Base-by-base conservation (phyloP, 2,113 vertebrate species). In the Bambusicola thoracicus region DNA sequence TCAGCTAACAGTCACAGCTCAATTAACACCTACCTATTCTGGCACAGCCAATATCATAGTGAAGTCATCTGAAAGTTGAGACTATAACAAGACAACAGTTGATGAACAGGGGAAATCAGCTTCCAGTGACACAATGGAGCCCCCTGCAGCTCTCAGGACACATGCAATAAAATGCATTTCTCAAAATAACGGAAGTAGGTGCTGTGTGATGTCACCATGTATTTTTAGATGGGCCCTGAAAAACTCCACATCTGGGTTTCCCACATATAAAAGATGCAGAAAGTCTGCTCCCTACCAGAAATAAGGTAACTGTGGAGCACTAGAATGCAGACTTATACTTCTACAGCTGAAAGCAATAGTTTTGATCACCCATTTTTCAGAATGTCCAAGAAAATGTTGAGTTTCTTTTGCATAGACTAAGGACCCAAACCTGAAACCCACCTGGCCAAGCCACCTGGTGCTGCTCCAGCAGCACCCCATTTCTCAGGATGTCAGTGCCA, bases 231-330 rank as follows among this genome's bases (percentile, higher is more conserved):
- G 81, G 61, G n/a, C 27, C 51, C 67, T 63, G 38, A 36, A 69
- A 65, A 85, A 34, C 44, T 87, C 3, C 48, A 29, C 44, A 80
- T 40, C 49, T 20, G 30, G 8, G 19, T 19, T 73, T 76, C 36
- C 40, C 36, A 66, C 0, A 0, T 7, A 36, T 10, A 69, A 81
- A 87, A 38, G 20, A 65, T 0, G 3, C 30, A 84, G 18, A 36
- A 40, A 51, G 7, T 38, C 59, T 77, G 72, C 41, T n/a, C 20
- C 11, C 68, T 32, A 34, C 24, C 44, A 43, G 68, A 38, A 85
- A 32, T 6, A 30, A n/a, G 34, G 51, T 38, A 55, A 32, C 2
- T 43, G 79, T 44, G 81, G 55, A 24, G 59, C 8, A 25, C 13
- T 2, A 8, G 69, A 73, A 46, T 13, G n/a, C 62, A 94, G 48